Evolutionary conservation across 2,113 vertebrate genomes (phyloP).

Genomic region (Chionomys nivalis): DNA sequence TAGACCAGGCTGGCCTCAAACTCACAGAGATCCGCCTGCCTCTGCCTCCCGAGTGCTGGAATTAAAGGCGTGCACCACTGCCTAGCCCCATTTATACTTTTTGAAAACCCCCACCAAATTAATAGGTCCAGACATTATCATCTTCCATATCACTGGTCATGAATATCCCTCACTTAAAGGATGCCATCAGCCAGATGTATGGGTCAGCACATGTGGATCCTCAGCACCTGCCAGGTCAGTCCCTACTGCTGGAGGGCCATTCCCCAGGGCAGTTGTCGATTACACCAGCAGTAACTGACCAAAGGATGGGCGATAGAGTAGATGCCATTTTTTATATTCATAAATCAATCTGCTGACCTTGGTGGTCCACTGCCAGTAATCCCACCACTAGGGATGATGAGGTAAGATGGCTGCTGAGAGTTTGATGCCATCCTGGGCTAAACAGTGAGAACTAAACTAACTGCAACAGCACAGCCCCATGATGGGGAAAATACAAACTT

Average conservation of each 20-base stretch:
- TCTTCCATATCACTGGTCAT: neutral
- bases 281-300: neutral
- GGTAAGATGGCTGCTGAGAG: neutral
- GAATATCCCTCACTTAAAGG: neutral
- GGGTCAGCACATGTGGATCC: neutral
- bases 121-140: neutral
- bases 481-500: neutral
- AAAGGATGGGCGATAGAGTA: neutral
- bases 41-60: too few species aligned
- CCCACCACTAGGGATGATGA: neutral
- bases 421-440: neutral
- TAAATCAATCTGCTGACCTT: neutral
- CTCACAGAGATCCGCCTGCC: too few species aligned
- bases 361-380: neutral
- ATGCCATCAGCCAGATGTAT: neutral
- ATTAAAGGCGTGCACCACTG: too few species aligned
- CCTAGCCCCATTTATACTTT: neutral
- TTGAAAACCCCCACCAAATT: neutral
- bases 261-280: neutral
- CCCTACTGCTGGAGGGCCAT: neutral
- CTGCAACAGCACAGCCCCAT: neutral
- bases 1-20: too few species aligned
- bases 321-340: neutral
- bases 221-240: neutral
- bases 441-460: neutral